Evolutionary conservation across 1,140 invertebrate species (phyloP).

Genomic region (Drosophila rufa): DNA sequence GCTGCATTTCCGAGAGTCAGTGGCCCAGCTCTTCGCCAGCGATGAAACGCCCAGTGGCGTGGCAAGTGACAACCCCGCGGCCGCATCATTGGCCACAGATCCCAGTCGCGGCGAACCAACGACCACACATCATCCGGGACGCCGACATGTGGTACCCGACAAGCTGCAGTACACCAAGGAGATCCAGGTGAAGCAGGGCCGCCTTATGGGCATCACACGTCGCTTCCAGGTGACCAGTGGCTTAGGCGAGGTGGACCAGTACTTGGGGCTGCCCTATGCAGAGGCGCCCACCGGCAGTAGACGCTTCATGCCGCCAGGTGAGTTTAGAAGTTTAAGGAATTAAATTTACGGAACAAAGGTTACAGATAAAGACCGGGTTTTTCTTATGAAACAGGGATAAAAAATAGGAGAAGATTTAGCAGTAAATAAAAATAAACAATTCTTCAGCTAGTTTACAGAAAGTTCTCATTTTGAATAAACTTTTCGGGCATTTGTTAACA

Average conservation of each 20-base stretch:
- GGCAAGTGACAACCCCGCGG: slow-evolving; percentile 27
- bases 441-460: too few species aligned
- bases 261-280: slow-evolving; percentile 94
- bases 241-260: slow-evolving; percentile 87
- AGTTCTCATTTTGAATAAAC: background rate
- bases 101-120: slow-evolving; percentile 17
- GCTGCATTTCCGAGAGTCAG: slow-evolving; percentile 54
- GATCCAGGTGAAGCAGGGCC: slow-evolving; percentile 87
- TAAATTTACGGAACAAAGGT: too few species aligned
- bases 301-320: slow-evolving; percentile 94
- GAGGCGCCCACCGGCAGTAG: slow-evolving; percentile 93
- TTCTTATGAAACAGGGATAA: too few species aligned
- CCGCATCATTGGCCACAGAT: slow-evolving; percentile 41
- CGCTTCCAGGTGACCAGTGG: slow-evolving; percentile 86
- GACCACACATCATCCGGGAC: slow-evolving; percentile 71
- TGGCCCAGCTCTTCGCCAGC: slow-evolving; percentile 54
- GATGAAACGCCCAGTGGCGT: slow-evolving; percentile 25
- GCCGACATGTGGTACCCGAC: slow-evolving; percentile 79
- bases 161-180: slow-evolving; percentile 85
- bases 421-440: too few species aligned
- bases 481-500: background rate
- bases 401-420: too few species aligned
- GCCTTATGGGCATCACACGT: slow-evolving; percentile 87
- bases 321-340: slow-evolving; percentile 30
- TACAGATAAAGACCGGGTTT: too few species aligned